These are phyloP conservation scores for Emys orbicularis DNA, from an alignment of 2,797 vertebrate species.

Conservation along the genomic window DNA sequence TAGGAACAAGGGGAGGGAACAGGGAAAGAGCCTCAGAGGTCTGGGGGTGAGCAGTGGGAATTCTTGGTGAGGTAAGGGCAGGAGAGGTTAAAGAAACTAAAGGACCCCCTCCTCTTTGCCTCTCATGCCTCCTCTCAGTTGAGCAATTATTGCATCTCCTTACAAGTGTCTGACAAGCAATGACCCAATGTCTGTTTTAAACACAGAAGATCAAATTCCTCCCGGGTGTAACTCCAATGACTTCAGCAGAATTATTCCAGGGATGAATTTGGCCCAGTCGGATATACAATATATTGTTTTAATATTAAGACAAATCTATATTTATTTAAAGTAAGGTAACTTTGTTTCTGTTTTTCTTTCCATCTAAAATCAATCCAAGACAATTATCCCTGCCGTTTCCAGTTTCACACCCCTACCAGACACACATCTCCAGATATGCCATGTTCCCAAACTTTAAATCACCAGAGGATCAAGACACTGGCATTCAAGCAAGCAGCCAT, in stretches of 20 bases:
- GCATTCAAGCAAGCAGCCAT: constrained; percentile 60
- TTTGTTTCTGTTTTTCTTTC: not conserved
- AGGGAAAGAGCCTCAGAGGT: not conserved
- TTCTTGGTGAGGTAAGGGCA: not conserved
- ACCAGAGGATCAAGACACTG: constrained; percentile 72
- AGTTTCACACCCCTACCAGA: constrained; percentile 85
- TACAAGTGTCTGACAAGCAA: not conserved
- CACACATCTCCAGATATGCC: constrained; percentile 83
- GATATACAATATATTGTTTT: not conserved
- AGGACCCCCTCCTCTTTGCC: rapidly evolving
- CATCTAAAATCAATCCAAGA: constrained; percentile 74
- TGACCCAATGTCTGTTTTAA: not conserved
- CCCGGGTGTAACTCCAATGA: not conserved
- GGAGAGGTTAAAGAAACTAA: constrained; percentile 5
- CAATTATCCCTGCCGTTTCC: constrained; percentile 72
- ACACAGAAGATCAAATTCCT: not conserved
- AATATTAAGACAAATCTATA: not conserved
- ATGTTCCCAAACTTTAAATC: constrained; percentile 83
- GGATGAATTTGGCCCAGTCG: not conserved
- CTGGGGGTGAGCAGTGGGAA: not conserved
- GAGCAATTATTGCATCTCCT: not conserved
- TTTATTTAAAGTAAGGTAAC: constrained; percentile 2
- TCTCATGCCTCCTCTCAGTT: not conserved
- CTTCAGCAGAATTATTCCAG: not conserved
- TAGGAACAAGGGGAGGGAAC: not conserved